Evolutionary conservation across 1,140 invertebrate species (phyloP), one percentile per base, ranked within the genome.

Genomic region (Penaeus indicus): DNA sequence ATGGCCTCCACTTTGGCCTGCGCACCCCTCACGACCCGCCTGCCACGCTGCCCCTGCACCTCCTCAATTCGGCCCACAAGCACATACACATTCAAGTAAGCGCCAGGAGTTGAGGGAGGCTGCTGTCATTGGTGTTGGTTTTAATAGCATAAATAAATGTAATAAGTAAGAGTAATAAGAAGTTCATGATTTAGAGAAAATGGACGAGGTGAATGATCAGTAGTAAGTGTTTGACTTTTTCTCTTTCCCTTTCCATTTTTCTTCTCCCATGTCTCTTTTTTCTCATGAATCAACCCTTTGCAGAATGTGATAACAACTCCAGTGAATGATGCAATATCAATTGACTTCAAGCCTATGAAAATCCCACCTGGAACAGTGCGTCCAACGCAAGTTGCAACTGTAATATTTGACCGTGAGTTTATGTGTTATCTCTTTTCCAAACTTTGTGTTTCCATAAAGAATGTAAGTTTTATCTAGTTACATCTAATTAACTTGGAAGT

Each of bases 1-100:
- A 97, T 88, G 93, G 95, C 89, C 94, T 98, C 64, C 96, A 98
- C 93, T 97, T 98, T 93, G 97, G 97, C 90, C 94, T 97, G 90
- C 94, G 96, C 77, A 95, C 96, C 67, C 95, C 94, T 47, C 92
- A 95, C 90, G 96, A 96, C 92, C 93, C 94, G 79, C 95, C 96
- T 16, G 95, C 94, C 92, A 94, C 94, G 83, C 92, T 96, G 63
- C 94, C 94, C 87, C 93, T 97, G 84, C 94, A 94, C 91, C 93
- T 97, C 69, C 94, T 95, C 90, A 97, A 97, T 93, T 96, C 96
- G 77, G 94, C 95, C 22, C 94, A 94, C 90, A 96, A 95, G 92
- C 93, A 95, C 87, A 94, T 97, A 85, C 95, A 95, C 93, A 94
- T 96, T 92, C 94, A 95, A 92, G 96, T 96, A 93, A 93, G 81